Evolutionary conservation across 2,888 invertebrate species (phyloP).

Genomic region (Andrena bicolor): DNA sequence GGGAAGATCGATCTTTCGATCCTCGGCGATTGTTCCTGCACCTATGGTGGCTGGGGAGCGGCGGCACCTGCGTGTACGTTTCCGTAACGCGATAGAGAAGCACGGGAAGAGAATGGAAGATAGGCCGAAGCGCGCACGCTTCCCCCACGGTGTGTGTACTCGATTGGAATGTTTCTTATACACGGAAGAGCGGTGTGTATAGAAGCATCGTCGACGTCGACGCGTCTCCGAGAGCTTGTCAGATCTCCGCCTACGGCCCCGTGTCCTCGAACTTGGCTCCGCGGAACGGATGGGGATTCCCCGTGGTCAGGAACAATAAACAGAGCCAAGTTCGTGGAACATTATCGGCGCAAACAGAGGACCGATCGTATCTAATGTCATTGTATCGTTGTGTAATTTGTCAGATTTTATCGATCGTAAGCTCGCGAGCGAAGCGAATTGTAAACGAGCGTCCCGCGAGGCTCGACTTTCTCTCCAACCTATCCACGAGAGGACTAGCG

Average conservation of each 20-base stretch:
- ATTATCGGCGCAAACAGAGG: conserved; percentile 18
- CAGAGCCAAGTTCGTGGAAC: conserved; percentile 25
- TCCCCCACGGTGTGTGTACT: conserved; percentile 20
- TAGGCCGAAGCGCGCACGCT: conserved; percentile 27
- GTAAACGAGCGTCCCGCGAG: conserved; percentile 7
- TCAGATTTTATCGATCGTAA: conserved; percentile 64
- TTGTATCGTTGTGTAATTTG: conserved; percentile 67
- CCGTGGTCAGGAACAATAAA: neutral
- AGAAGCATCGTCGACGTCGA: conserved; percentile 43
- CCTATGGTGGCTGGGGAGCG: conserved; percentile 5
- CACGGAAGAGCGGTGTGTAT: conserved; percentile 24
- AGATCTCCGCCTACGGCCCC: conserved; percentile 14
- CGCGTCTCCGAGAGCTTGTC: conserved; percentile 39
- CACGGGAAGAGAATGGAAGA: neutral
- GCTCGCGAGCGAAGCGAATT: conserved; percentile 36
- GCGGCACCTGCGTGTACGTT: conserved; percentile 24
- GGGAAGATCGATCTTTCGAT: conserved; percentile 51
- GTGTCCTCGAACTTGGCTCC: conserved; percentile 29
- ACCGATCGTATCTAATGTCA: conserved; percentile 62
- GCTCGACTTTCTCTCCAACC: conserved; percentile 3
- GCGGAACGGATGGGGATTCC: neutral
- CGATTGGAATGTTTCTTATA: conserved; percentile 50
- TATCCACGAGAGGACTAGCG: conserved; percentile 3
- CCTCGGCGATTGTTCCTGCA: conserved; percentile 25
- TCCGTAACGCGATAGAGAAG: conserved; percentile 11